Percentiles rank a stretch among this genome's conserved stretches.
Conservation (phyloP, 2,888 invertebrate species). For the Hololepta plana region DNA sequence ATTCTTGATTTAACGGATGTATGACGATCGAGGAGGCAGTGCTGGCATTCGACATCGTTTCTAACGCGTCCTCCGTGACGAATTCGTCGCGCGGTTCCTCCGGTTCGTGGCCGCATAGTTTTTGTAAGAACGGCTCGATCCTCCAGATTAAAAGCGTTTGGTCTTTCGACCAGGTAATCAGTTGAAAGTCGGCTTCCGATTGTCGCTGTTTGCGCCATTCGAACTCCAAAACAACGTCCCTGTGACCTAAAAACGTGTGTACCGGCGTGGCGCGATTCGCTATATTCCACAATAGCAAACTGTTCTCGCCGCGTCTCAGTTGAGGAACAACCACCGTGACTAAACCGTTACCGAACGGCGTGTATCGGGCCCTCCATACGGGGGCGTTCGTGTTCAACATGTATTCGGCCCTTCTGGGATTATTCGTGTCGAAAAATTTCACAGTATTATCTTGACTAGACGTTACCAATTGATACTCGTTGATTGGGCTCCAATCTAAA, state of each 20-base stretch:
- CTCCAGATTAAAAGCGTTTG: conserved; percentile 82
- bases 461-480: conserved; percentile 72
- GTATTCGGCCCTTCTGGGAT: conserved; percentile 68
- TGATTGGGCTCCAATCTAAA: conserved; percentile 81
- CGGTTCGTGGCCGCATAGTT: conserved; percentile 58
- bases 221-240: conserved; percentile 87
- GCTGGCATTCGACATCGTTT: conserved; percentile 9
- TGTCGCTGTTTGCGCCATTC: conserved; percentile 62
- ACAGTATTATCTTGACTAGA: conserved; percentile 92
- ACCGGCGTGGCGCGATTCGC: conserved; percentile 54
- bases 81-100: conserved; percentile 14
- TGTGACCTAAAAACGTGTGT: conserved; percentile 85
- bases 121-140: conserved; percentile 69
- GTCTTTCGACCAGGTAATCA: conserved; percentile 92
- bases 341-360: conserved; percentile 78
- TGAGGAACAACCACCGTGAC: conserved; percentile 69
- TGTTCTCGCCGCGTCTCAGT: conserved; percentile 73
- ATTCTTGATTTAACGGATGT: conserved; percentile 53
- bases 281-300: conserved; percentile 60
- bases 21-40: conserved; percentile 24
- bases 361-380: conserved; percentile 72
- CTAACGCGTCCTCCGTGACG: conserved; percentile 10
- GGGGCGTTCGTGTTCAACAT: conserved; percentile 70
- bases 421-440: conserved; percentile 83
- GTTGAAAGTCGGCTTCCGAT: conserved; percentile 49